A percentile compares a stretch with the other conserved stretches of the same genome.
These are phyloP conservation scores for Dendrocopos noguchii DNA, from an alignment of 2,113 vertebrate species.

Conservation along the genomic window DNA sequence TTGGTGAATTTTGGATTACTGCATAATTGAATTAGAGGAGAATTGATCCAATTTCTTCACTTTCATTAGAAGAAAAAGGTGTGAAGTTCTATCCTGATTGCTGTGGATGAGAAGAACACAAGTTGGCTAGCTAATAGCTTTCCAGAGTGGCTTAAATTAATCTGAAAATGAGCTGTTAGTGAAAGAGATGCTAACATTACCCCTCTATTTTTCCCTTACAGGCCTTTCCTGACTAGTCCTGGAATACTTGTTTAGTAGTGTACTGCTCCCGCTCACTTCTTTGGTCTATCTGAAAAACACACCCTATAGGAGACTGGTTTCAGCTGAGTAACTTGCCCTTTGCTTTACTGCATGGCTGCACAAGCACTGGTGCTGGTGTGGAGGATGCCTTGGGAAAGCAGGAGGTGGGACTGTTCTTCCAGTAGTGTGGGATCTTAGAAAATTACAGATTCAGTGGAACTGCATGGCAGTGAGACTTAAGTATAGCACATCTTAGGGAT, in stretches of 20 bases:
- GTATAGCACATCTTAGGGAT: background rate
- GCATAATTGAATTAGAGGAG: background rate
- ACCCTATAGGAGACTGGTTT: background rate
- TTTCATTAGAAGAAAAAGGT: background rate
- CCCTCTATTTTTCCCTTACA: background rate
- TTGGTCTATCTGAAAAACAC: background rate
- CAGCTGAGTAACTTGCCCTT: background rate
- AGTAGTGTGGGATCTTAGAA: background rate
- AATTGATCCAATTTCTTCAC: background rate
- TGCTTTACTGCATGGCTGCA: background rate
- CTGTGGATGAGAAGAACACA: background rate
- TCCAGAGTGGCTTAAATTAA: background rate
- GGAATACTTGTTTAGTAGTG: background rate
- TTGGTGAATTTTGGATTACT: background rate
- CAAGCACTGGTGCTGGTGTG: background rate
- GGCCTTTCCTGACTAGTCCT: background rate
- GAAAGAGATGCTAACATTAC: background rate
- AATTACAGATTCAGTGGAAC: rapidly evolving
- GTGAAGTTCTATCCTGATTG: background rate
- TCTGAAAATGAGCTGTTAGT: background rate
- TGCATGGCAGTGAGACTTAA: background rate
- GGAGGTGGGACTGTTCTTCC: background rate
- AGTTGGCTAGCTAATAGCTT: background rate
- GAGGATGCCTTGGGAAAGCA: background rate
- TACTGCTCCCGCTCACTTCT: background rate